Base-by-base conservation (phyloP, 2,888 invertebrate genomes). In the Brassicogethes aeneus region DNA sequence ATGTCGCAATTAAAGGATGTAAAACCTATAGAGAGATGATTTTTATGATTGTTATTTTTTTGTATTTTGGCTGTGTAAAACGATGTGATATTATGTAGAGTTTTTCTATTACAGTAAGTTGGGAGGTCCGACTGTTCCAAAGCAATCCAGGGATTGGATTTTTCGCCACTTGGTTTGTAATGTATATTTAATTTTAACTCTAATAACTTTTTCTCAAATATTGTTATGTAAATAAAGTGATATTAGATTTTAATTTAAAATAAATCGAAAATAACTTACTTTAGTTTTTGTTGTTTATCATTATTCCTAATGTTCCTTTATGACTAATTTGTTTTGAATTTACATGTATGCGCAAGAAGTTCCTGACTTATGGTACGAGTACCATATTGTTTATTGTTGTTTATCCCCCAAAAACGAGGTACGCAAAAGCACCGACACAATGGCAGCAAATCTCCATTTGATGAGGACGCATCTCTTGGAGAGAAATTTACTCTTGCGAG, bases 1-100 rank as follows among this genome's bases (percentile, higher is more conserved):
- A 80, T 82, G 72, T 72, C 71, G 53, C 73, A 79, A 65, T 66
- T 81, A 59, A 76, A 75, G 59, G 71, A 70, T 62, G 72, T 79
- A 50, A 79, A 78, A 54, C 50, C 54, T 48, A 60, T 64, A 66
- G 30, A 60, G 74, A 56, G 69, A 65, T 64, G 42, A 54, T 42
- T 43, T 46, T 46, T 45, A 36, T 45, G 34, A 42, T 38, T 34
- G 34, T 38, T 36, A 34, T 23, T 37, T 43, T 46, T 45, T 41
- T 46, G 32, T 44, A 37, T 43, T 42, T 42, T 36, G 55, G 55
- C 53, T 53, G 51, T 52, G 45, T 53, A 45, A 34, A 41, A 36
- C 39, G 37, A 61, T 67, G 66, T 65, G 65, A 67, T 65, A 63
- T 60, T 64, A 65, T 58, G 64, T 60, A 52, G 53, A 55, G 53